Conservation (phyloP, 2,113 vertebrate species). For the Machaerirhynchus nigripectus region DNA sequence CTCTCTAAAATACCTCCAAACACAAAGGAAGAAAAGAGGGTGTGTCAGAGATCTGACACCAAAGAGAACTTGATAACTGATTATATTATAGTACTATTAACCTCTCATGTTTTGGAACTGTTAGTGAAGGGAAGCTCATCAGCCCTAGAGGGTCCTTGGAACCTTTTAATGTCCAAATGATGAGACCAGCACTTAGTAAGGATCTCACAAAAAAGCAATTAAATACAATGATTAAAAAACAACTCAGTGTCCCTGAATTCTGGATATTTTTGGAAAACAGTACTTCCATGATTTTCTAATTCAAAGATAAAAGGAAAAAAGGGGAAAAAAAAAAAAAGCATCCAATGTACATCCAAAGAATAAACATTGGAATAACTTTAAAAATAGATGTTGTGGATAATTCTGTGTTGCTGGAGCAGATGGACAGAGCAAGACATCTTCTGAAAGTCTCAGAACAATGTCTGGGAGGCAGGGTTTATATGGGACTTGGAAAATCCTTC, state of each 20-base stretch:
- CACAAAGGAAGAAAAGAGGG: neutral
- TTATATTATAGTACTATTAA: neutral
- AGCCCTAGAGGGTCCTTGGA: neutral
- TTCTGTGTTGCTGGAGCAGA: neutral
- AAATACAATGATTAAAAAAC: neutral
- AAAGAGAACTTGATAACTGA: neutral
- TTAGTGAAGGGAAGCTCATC: neutral
- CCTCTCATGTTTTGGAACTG: neutral
- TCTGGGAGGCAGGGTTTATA: neutral
- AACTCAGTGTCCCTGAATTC: neutral
- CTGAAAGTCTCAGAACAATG: neutral
- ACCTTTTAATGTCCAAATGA: neutral
- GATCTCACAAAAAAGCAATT: neutral
- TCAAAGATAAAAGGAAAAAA: neutral
- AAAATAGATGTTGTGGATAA: neutral
- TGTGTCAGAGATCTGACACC: neutral
- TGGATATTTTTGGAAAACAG: neutral
- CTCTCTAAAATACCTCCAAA: neutral
- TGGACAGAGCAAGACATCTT: neutral
- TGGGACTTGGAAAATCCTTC: neutral
- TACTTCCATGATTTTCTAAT: neutral
- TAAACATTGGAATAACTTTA: neutral
- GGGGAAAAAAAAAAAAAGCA: accelerated
- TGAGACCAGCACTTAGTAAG: neutral
- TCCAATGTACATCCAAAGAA: neutral